Conservation (phyloP, 2,113 vertebrate species). For the Quiscalus mexicanus region DNA sequence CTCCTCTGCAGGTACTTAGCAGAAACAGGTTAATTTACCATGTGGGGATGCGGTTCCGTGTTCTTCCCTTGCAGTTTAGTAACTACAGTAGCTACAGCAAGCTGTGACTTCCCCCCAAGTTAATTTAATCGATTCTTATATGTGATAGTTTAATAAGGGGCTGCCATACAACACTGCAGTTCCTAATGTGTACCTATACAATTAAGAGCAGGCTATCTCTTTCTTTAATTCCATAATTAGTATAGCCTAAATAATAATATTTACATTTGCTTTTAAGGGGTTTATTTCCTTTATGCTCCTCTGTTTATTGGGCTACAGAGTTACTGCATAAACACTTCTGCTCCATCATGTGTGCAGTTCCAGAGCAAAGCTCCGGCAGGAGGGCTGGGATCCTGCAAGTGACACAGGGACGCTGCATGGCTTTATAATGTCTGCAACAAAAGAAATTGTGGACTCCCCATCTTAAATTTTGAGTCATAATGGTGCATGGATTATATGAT, state of each 20-base stretch:
- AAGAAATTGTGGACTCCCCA: not conserved
- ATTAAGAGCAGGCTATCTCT: not conserved
- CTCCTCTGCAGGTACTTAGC: not conserved
- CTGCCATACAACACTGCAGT: not conserved
- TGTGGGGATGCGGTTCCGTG: not conserved
- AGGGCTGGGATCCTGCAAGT: not conserved
- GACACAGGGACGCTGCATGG: fast-evolving
- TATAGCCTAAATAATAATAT: not conserved
- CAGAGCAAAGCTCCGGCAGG: not conserved
- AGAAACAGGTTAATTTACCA: not conserved
- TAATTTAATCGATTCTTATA: not conserved
- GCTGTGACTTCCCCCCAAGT: not conserved
- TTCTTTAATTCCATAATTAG: not conserved
- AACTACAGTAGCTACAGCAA: not conserved
- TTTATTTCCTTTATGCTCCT: not conserved
- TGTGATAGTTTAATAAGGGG: not conserved
- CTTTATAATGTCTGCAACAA: not conserved
- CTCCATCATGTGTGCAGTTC: not conserved
- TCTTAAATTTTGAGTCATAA: not conserved
- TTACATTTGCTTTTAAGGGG: not conserved
- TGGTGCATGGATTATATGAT: not conserved
- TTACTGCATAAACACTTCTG: not conserved
- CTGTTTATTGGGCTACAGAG: not conserved
- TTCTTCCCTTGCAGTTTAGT: not conserved
- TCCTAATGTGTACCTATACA: not conserved